Evolutionary conservation across 2,113 vertebrate genomes (phyloP).

Genomic region (Chrysemys picta): DNA sequence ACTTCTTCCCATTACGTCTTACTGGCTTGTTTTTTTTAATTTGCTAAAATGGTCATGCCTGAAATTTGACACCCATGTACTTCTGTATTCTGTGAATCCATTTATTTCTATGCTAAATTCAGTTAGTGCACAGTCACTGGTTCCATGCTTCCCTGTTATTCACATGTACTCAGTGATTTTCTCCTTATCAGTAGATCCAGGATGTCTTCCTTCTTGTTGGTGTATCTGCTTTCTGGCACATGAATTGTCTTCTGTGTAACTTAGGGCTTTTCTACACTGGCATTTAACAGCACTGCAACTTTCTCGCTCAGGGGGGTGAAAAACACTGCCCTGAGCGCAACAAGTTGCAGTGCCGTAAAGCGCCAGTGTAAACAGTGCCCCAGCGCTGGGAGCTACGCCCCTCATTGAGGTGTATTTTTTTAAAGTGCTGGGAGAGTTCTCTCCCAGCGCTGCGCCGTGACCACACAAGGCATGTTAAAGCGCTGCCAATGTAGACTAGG

Average conservation of each 20-base stretch:
- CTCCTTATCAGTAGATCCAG: background rate
- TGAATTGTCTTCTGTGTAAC: slow-evolving; percentile 5
- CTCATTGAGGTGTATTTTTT: no score
- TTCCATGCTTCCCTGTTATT: slow-evolving; percentile 23
- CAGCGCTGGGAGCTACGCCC: no score
- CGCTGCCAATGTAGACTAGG: no score
- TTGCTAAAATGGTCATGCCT: slow-evolving; percentile 58
- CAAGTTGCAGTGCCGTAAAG: no score
- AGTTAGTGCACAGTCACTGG: slow-evolving; percentile 41
- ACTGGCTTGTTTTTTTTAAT: background rate
- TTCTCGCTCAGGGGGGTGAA: no score
- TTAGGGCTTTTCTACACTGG: no score
- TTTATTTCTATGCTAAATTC: slow-evolving; percentile 45
- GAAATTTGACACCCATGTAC: slow-evolving; percentile 13
- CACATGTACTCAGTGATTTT: background rate
- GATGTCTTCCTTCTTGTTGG: background rate
- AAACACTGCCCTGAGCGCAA: no score
- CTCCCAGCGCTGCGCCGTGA: no score
- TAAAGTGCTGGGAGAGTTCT: no score
- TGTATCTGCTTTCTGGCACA: slow-evolving; percentile 30
- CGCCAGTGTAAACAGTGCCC: no score
- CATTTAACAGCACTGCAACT: no score
- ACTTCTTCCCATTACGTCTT: slow-evolving; percentile 23
- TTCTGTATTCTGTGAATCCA: slow-evolving; percentile 29
- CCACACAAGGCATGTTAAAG: no score